Evolutionary conservation across 1,140 invertebrate species (phyloP), one percentile per base, ranked within the genome.

Genomic region (Drosophila persimilis): DNA sequence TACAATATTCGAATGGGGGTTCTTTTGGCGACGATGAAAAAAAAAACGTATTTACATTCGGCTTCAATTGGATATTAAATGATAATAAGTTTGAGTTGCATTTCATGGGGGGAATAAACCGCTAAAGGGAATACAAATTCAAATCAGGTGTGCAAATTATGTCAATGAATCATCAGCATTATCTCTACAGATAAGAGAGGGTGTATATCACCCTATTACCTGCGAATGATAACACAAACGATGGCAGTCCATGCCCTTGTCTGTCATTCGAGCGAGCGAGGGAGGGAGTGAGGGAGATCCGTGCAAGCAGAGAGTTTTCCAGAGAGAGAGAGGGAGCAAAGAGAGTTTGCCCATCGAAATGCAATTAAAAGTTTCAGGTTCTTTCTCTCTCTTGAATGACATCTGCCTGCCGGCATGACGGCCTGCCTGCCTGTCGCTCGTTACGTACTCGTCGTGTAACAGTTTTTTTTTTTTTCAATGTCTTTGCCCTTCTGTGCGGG

Each of bases 21-120:
- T 39, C 11, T 39, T 39, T 39, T 13, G 11, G 4, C 11, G 35
- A 4, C 11, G 35, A 39, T 35, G 8, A 9, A 20, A 20, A 20
- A 77, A 77, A 60, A 56, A 45, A 47, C 24, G 20, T 86, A 77
- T 86, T 85, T 86, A 73, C 73, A 66, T 57, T 80, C 5, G 47
- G 11, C 47, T 22, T 44, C 66, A 86, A 77, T 85, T 77, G 71
- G 69, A 80, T 64, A 86, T 85, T 71, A 86, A 85, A 48, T 47
- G 77, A 47, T 61, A 39, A 39, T 39, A 24, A 64, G 63, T 59
- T 64, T 31, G 29, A 41, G 46, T 77, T 57, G 39, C 48, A 47
- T 46, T 59, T 48, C 59, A 44, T 8, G 31, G 5, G 53, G 45
- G 53, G 41, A 35, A 13, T 41, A 61, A 6, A 59, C 13, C 9